These are phyloP conservation scores for Bostrychus sinensis DNA, from an alignment of 2,113 vertebrate species.

Conservation along the genomic window DNA sequence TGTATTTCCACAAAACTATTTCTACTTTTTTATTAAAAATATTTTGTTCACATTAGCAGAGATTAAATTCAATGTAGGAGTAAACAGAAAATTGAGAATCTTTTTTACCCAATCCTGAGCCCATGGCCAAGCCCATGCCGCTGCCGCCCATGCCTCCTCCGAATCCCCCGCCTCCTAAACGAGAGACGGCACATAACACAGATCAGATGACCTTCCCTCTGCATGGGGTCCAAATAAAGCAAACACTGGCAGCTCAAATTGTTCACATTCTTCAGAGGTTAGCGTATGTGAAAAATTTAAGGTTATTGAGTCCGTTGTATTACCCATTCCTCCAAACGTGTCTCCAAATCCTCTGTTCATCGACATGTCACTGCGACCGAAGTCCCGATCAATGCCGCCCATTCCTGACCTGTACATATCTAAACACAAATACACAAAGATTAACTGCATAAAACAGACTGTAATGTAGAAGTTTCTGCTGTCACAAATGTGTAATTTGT, in stretches of 20 bases:
- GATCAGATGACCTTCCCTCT: neutral
- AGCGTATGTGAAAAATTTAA: neutral
- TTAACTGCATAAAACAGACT: neutral
- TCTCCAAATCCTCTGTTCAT: constrained; percentile 94
- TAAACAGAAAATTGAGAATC: constrained; percentile 26
- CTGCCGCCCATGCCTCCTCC: constrained; percentile 91
- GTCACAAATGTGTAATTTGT: no score
- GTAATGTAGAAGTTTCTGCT: no score
- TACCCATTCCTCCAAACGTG: constrained; percentile 95
- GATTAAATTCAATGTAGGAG: neutral
- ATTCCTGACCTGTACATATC: constrained; percentile 89
- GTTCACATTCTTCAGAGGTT: neutral
- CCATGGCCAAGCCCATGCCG: constrained; percentile 92
- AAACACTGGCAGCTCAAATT: neutral
- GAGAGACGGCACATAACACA: constrained; percentile 22
- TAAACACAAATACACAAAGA: constrained; percentile 24
- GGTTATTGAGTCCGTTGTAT: constrained; percentile 3
- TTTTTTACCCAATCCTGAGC: constrained; percentile 92
- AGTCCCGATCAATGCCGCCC: constrained; percentile 93
- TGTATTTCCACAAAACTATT: no score
- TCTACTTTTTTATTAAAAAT: no score
- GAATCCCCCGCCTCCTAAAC: constrained; percentile 86
- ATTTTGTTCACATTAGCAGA: neutral
- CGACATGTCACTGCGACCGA: constrained; percentile 88
- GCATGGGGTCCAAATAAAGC: neutral